A percentile compares a stretch with the other conserved stretches of the same genome.
Conservation (phyloP, 2,113 vertebrate genomes). For the Nannobrachium achirus region DNA sequence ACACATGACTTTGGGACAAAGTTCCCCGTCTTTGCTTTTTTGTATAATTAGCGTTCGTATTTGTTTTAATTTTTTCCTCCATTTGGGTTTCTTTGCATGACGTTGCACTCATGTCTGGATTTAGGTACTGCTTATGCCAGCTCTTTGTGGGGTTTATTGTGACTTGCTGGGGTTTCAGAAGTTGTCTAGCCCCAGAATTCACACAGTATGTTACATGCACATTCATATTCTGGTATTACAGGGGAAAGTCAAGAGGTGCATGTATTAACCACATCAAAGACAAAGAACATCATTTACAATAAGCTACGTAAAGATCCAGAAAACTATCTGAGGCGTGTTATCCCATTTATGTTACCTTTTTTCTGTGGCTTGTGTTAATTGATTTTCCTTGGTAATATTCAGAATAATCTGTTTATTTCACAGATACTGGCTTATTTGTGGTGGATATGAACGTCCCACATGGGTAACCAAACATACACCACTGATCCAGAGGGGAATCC, state of each 20-base stretch:
- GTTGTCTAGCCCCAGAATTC: conserved; percentile 44
- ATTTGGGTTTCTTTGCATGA: conserved; percentile 66
- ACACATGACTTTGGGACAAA: conserved; percentile 50
- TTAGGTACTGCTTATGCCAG: conserved; percentile 56
- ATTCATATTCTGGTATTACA: not conserved
- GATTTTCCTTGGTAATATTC: not conserved
- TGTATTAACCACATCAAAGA: not conserved
- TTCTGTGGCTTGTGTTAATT: not conserved
- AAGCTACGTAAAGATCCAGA: not conserved
- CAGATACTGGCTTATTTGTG: not conserved
- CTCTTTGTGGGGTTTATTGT: conserved; percentile 50
- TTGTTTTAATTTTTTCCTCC: conserved; percentile 27
- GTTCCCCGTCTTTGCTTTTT: conserved; percentile 58
- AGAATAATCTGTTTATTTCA: not conserved
- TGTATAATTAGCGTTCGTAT: conserved; percentile 59
- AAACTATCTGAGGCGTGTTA: no score
- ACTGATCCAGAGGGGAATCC: no score
- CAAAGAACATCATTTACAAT: not conserved
- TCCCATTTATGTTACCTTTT: not conserved
- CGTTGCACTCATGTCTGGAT: conserved; percentile 67
- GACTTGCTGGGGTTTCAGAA: conserved; percentile 45
- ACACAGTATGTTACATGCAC: conserved; percentile 47
- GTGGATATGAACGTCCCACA: no score
- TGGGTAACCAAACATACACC: no score
- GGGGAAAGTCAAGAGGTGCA: no score